phyloP scores from a whole-genome alignment of 2,888 invertebrate genomes.

The Limnephilus rhombicus region DNA sequence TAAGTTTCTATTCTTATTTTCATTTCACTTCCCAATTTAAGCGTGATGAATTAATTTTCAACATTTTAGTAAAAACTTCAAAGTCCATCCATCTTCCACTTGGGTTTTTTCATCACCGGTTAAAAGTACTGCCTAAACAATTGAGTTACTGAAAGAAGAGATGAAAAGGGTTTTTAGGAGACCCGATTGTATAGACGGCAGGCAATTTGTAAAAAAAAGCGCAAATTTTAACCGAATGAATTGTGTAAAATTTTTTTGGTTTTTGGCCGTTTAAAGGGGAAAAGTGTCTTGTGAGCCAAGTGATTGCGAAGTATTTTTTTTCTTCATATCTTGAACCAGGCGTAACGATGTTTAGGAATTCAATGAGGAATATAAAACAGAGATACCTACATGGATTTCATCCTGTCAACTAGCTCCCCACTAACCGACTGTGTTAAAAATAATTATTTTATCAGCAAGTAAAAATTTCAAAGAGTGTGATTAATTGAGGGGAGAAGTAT shows the following conservation, averaged over 20 bases:
- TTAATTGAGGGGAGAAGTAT: too few relatives aligned
- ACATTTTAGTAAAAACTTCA: background rate
- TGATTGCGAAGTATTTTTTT: too few relatives aligned
- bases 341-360: background rate
- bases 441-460: too few relatives aligned
- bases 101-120: background rate
- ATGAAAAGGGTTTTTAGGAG: background rate
- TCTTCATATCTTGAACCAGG: background rate
- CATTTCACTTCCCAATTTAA: background rate
- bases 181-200: background rate
- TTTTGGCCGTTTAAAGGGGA: background rate
- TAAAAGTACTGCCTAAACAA: background rate
- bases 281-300: too few relatives aligned
- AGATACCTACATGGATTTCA: background rate
- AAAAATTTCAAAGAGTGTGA: too few relatives aligned
- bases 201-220: background rate
- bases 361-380: background rate
- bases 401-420: background rate
- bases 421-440: background rate
- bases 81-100: background rate
- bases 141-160: background rate
- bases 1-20: background rate
- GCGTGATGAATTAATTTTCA: background rate
- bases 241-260: background rate
- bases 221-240: background rate